Evolutionary conservation across 2,888 invertebrate species (phyloP), one percentile per base, ranked within the genome.

Genomic region (Spodoptera littoralis): DNA sequence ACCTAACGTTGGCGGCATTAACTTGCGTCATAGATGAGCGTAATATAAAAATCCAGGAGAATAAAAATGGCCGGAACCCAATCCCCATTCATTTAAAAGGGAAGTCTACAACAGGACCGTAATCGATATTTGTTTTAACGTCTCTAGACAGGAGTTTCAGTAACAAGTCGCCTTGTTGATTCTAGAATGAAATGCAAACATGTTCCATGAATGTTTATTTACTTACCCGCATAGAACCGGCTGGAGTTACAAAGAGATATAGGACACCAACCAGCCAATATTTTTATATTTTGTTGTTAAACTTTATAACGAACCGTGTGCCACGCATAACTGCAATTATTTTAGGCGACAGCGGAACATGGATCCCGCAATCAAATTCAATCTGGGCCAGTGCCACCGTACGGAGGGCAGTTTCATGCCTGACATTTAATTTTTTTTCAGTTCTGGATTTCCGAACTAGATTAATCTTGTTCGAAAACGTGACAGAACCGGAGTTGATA

Each of bases 1-100:
- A 12, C 11, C 47, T 76, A 77, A 76, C 6, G 9, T 36, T 73
- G 64, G 27, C 52, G 12, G 56, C 63, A 48, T 57, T 51, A 50
- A 47, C 36, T 76, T 60, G 59, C 64, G 52, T 71, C 56, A 73
- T 42, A 36, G 36, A 36, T 36, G 27, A 43, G 12, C 24, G 49
- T 68, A 42, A 59, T 45, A 68, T 43, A 36, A 60, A 51, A 47
- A 27, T 44, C 13, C 44, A 13, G 22, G 27, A 5, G 0, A 41
- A 63, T 49, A 54, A 46, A 62, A 53, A 43, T 43, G 11, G 11
- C 9, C 27, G 11, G 12, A 6, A 6, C 6, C 13, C 11, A n/a
- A n/a, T 27, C 11, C 13, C 12, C 45, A 46, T 47, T 22, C 11
- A 27, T 22, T 46, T 44, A 55, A 43, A 50, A 43, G 27, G n/a